Evolutionary conservation across 2,113 vertebrate species (phyloP), one percentile per base, ranked within the genome.

Genomic region (Leptodactylus fuscus): DNA sequence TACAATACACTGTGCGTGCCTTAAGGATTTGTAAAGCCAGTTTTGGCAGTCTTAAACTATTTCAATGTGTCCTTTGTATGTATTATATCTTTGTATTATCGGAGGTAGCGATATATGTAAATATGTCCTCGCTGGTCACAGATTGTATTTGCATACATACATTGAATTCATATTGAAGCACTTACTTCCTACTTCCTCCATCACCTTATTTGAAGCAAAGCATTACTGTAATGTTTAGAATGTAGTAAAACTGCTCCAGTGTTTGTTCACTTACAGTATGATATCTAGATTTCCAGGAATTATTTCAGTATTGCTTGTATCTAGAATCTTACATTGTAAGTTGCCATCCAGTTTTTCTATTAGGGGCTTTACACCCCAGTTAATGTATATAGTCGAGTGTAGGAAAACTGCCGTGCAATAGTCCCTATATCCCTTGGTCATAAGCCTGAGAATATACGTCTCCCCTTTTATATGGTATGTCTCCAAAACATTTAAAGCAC

Each of bases 121-220:
- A 44, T 44, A 15, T 38, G n/a, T 75, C 6, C n/a, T 48, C 71
- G 16, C 13, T 7, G 41, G 24, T 0, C 24, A 22, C 7, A 44
- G 70, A 7, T 27, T 77, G 4, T 46, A 16, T 20, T 67, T 77
- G 27, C 29, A 20, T 51, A 77, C 53, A 48, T 79, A 60, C 51
- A 79, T 60, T 79, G 51, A n/a, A 60, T 79, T 79, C 1, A 22
- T 60, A 41, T 20, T 55, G 75, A 55, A 55, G 75, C 75, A 78
- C 75, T 78, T 78, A 55, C 27, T 4, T 53, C 29, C 13, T 44
- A 9, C 5, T 67, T 2, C 62, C 15, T 18, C 62, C 29, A 18
- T 22, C 62, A 29, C 12, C 15, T 62, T 62, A 4, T 27, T 62
- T 29, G 5, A 62, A 13, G 6, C 27, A 24, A 13, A 29, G 60